Conservation (phyloP, 2,888 invertebrate genomes). For the Lasiommata megera region DNA sequence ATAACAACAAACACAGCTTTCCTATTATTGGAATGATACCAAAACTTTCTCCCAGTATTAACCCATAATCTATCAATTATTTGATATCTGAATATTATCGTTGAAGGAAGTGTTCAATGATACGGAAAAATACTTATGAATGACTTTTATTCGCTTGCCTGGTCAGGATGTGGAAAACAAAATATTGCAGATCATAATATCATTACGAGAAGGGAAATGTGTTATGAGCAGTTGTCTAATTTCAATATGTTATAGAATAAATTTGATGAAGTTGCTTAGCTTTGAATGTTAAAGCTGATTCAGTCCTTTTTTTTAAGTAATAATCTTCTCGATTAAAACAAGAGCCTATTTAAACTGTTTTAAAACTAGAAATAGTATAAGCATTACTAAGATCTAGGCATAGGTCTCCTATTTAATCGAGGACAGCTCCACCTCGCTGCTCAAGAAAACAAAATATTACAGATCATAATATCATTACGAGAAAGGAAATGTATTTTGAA, state of each 20-base stretch:
- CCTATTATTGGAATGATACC: slow-evolving; percentile 15
- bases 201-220: slow-evolving; percentile 14
- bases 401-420: too few species aligned
- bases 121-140: slow-evolving; percentile 58
- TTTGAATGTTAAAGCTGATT: too few species aligned
- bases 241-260: too few species aligned
- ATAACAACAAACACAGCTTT: slow-evolving; percentile 5
- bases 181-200: slow-evolving; percentile 15
- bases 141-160: slow-evolving; percentile 37
- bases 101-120: slow-evolving; percentile 57
- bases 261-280: too few species aligned
- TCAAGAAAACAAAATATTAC: slow-evolving; percentile 23
- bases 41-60: slow-evolving; percentile 30
- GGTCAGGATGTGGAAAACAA: slow-evolving; percentile 24
- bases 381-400: too few species aligned
- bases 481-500: slow-evolving; percentile 2
- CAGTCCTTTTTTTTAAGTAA: too few species aligned
- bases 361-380: too few species aligned
- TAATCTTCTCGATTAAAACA: too few species aligned
- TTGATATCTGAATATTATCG: slow-evolving; percentile 53
- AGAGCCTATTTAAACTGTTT: too few species aligned
- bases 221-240: not conserved
- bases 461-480: slow-evolving; percentile 15
- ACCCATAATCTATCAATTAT: slow-evolving; percentile 35
- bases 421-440: too few species aligned